phyloP scores from a whole-genome alignment of 64 coral and sea anemone genomes.

The Porites lutea region DNA sequence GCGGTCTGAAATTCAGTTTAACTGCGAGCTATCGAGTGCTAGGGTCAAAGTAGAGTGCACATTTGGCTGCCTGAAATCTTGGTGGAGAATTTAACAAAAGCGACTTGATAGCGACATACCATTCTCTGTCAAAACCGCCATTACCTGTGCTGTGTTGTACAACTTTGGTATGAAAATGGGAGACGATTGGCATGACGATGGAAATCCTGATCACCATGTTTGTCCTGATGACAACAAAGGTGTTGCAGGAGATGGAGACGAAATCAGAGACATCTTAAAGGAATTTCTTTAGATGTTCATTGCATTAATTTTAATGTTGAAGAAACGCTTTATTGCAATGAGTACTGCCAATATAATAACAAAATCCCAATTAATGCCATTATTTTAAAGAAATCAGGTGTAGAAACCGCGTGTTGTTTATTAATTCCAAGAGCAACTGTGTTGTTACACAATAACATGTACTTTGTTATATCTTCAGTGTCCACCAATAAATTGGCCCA shows the following conservation, averaged over 20 bases:
- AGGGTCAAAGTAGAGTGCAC: conserved; percentile 60
- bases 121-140: conserved; percentile 3
- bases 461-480: background rate
- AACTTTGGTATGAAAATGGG: conserved; percentile 48
- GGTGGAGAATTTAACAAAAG: conserved; percentile 63
- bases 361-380: too few relatives aligned
- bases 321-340: too few relatives aligned
- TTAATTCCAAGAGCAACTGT: too few relatives aligned
- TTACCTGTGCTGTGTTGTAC: conserved; percentile 39
- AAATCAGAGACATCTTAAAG: conserved; percentile 57
- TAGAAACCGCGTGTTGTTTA: too few relatives aligned
- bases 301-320: background rate
- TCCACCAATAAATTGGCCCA: conserved; percentile 20
- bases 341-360: too few relatives aligned
- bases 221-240: conserved; percentile 21
- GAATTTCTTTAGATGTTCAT: background rate
- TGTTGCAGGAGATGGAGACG: conserved; percentile 54
- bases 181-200: conserved; percentile 72
- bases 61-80: conserved; percentile 66
- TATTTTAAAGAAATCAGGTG: too few relatives aligned
- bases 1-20: conserved; percentile 21
- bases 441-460: too few relatives aligned
- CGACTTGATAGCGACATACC: background rate
- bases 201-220: conserved; percentile 9
- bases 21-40: conserved; percentile 37